These are phyloP conservation scores for Dicyrtoma fusca DNA, from an alignment of 2,888 invertebrate genomes.

Conservation along the genomic window DNA sequence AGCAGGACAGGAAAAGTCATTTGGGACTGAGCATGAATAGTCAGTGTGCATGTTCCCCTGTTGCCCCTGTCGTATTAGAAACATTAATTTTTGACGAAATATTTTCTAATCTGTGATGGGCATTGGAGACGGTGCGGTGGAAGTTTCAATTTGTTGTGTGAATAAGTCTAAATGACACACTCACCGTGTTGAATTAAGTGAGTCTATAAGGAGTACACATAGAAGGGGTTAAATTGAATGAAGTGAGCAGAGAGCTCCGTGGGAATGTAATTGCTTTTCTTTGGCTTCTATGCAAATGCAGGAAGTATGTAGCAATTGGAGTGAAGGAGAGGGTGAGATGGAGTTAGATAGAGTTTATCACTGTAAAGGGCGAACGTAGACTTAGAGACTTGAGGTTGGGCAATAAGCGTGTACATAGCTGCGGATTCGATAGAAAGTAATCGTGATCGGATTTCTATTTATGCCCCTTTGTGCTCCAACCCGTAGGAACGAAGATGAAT, in stretches of 20 bases:
- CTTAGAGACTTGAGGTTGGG: no score
- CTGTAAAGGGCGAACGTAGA: neutral
- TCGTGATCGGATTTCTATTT: neutral
- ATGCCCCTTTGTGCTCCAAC: neutral
- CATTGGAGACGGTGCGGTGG: no score
- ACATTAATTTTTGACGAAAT: no score
- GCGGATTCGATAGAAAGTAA: neutral
- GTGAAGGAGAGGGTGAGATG: neutral
- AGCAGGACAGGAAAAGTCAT: no score
- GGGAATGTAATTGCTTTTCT: neutral
- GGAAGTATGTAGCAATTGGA: neutral
- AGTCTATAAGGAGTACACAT: no score
- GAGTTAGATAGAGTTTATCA: neutral
- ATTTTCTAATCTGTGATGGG: no score
- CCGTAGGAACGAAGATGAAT: constrained; percentile 64
- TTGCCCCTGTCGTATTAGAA: no score
- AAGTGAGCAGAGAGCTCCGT: neutral
- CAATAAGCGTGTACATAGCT: neutral
- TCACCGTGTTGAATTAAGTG: no score
- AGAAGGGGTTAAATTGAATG: neutral
- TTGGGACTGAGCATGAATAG: no score
- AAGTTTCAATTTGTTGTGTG: no score
- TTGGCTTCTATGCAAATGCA: neutral
- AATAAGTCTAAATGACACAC: no score
- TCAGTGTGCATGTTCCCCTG: no score